These are phyloP conservation scores for Camponotus fellah DNA, from an alignment of 2,888 invertebrate species.

Conservation along the genomic window DNA sequence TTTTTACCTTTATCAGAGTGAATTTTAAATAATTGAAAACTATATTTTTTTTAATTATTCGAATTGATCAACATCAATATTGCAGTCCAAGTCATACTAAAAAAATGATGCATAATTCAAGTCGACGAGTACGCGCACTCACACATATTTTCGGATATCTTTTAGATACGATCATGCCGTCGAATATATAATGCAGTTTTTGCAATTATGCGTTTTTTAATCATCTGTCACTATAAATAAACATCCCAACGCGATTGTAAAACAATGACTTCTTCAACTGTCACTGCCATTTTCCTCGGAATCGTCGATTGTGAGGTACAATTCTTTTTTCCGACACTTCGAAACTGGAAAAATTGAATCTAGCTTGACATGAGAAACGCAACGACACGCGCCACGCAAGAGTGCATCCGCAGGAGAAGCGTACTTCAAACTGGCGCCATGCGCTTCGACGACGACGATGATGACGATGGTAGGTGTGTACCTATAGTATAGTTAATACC, in stretches of 20 bases:
- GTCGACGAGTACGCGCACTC: not conserved
- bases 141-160: not conserved
- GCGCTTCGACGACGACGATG: constrained; percentile 80
- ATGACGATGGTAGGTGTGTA: constrained; percentile 80
- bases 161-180: not conserved
- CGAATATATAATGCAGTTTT: not conserved
- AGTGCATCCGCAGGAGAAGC: constrained; percentile 85
- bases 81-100: not conserved
- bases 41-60: not conserved
- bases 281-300: constrained; percentile 2
- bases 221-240: not conserved
- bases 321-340: not conserved
- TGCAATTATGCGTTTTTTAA: not conserved
- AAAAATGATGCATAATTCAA: not conserved
- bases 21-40: not conserved
- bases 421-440: constrained; percentile 86
- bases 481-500: constrained; percentile 78
- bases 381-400: constrained; percentile 63
- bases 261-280: not conserved
- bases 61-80: not conserved
- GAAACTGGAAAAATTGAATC: constrained; percentile 52
- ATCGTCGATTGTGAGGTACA: not conserved
- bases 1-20: not conserved
- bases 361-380: constrained; percentile 14
- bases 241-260: not conserved